Evolutionary conservation across 2,888 invertebrate genomes (phyloP).

Genomic region (Agonopterix subpropinquella): DNA sequence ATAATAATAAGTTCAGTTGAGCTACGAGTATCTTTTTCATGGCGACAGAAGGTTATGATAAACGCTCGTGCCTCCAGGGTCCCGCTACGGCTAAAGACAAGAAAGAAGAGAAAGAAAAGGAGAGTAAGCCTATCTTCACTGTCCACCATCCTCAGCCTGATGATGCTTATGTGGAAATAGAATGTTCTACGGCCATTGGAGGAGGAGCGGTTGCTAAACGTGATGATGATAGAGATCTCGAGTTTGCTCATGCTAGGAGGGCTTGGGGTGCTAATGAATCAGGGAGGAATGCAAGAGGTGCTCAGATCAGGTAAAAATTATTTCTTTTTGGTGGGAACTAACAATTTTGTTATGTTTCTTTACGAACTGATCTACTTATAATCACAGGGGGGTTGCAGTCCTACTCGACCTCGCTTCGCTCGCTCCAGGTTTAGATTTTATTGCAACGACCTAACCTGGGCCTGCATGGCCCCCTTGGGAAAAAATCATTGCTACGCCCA

Average conservation of each 20-base stretch:
- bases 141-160: conserved; percentile 31
- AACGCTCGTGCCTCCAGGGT: conserved; percentile 14
- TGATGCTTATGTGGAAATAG: conserved; percentile 52
- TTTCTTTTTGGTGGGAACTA: too few relatives aligned
- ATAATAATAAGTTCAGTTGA: too few relatives aligned
- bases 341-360: too few relatives aligned
- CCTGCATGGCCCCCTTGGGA: too few relatives aligned
- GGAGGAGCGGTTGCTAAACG: conserved; percentile 37
- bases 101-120: conserved; percentile 16
- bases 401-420: too few relatives aligned
- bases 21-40: too few relatives aligned
- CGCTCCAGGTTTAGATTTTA: too few relatives aligned
- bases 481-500: too few relatives aligned
- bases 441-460: too few relatives aligned
- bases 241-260: conserved; percentile 32
- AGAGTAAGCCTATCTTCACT: background rate
- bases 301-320: conserved; percentile 37
- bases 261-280: conserved; percentile 44
- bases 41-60: too few relatives aligned
- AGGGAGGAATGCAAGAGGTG: conserved; percentile 45
- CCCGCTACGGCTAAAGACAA: conserved; percentile 32
- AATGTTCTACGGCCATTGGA: conserved; percentile 38
- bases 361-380: too few relatives aligned
- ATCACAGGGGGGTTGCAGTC: too few relatives aligned
- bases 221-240: conserved; percentile 45